Percentiles rank a stretch among this genome's conserved stretches.
Evolutionary conservation across 2,113 vertebrate genomes (phyloP).

Genomic region (Cervus canadensis): DNA sequence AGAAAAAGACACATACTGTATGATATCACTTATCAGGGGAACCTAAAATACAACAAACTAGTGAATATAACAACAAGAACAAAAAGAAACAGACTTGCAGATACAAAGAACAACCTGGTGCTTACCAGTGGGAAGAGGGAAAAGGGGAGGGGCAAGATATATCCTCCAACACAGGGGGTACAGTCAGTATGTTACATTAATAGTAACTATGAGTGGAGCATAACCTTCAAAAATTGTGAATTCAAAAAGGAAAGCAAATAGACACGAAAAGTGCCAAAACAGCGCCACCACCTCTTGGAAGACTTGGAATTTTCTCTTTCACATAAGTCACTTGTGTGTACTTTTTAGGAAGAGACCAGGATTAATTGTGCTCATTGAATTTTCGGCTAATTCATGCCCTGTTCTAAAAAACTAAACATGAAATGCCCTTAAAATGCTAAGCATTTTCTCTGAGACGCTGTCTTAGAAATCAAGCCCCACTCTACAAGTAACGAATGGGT

Average conservation of each 20-base stretch:
- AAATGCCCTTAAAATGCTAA: neutral
- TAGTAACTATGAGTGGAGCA: neutral
- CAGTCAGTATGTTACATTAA: rapidly evolving
- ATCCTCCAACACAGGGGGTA: neutral
- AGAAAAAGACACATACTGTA: neutral
- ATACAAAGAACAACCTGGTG: rapidly evolving
- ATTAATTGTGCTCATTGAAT: neutral
- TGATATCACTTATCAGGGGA: neutral
- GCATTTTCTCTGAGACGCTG: neutral
- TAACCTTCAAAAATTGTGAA: neutral
- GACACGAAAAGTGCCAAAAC: neutral
- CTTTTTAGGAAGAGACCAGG: neutral
- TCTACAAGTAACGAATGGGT: neutral
- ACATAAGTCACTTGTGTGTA: neutral
- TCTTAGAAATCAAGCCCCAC: neutral
- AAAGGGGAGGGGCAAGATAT: rapidly evolving
- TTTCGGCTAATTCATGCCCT: neutral
- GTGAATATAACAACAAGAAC: neutral
- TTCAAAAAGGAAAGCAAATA: no score
- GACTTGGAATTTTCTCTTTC: neutral
- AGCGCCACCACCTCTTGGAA: rapidly evolving
- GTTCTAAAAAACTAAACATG: neutral
- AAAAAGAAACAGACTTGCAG: neutral
- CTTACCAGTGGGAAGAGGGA: neutral
- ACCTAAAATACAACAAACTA: neutral